phyloP scores from a whole-genome alignment of 2,797 vertebrate species.

The Paedocypris micromegethes region DNA sequence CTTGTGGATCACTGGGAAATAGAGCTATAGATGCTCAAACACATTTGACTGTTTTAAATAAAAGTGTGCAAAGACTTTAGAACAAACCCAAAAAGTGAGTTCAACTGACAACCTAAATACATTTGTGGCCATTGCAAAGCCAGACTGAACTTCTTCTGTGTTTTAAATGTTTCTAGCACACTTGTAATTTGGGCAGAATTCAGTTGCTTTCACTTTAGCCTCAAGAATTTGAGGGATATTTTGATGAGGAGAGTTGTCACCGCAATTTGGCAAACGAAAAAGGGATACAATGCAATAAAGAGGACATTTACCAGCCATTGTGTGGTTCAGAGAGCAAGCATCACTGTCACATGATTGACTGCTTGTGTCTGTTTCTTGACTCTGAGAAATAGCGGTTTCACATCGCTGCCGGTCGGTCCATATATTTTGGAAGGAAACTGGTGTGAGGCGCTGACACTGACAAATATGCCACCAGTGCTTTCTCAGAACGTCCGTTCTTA shows the following conservation, averaged over 20 bases:
- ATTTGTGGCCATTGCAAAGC: too few relatives aligned
- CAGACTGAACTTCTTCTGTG: too few relatives aligned
- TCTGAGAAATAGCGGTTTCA: slow-evolving; percentile 16
- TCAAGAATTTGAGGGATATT: too few relatives aligned
- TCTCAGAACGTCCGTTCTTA: slow-evolving; percentile 29
- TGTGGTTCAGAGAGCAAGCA: background rate
- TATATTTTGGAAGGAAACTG: slow-evolving; percentile 26
- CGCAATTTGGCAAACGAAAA: background rate
- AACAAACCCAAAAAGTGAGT: too few relatives aligned
- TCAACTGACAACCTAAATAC: too few relatives aligned
- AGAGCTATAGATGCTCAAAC: background rate
- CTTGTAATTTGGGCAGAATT: too few relatives aligned
- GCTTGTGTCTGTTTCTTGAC: slow-evolving; percentile 12
- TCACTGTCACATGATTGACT: slow-evolving; percentile 6
- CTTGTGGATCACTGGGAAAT: slow-evolving; percentile 54
- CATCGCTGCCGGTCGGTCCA: slow-evolving; percentile 13
- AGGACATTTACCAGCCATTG: background rate
- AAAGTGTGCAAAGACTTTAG: too few relatives aligned
- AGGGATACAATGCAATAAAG: background rate
- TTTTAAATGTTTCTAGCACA: too few relatives aligned
- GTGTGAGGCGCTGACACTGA: slow-evolving; percentile 9
- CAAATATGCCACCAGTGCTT: slow-evolving; percentile 15
- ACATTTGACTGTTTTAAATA: background rate
- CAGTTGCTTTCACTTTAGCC: too few relatives aligned
- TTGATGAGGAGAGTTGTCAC: too few relatives aligned